Conservation (phyloP, 1,140 invertebrate genomes). For the Antheraea mylitta region DNA sequence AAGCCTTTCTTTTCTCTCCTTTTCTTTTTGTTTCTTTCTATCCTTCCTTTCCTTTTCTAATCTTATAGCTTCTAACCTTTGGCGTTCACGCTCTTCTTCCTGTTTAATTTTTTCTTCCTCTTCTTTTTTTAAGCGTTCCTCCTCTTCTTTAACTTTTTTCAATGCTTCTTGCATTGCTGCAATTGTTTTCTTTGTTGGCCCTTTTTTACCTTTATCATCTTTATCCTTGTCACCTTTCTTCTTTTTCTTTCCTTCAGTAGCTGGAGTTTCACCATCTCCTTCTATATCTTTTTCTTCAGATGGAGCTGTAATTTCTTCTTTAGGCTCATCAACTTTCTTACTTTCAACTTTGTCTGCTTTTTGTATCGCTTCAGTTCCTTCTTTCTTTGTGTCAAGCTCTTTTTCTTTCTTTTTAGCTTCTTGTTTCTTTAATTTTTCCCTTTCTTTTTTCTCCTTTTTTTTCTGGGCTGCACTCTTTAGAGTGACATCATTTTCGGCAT, state of each 20-base stretch:
- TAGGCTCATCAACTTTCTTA: slow-evolving; percentile 26
- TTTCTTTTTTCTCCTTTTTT: slow-evolving; percentile 92
- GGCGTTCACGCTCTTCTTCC: slow-evolving; percentile 87
- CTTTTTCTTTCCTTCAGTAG: slow-evolving; percentile 74
- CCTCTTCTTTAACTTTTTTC: slow-evolving; percentile 93
- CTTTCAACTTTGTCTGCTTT: slow-evolving; percentile 45
- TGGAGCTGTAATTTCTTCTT: slow-evolving; percentile 45
- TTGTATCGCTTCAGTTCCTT: slow-evolving; percentile 51
- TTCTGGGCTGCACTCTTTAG: slow-evolving; percentile 92
- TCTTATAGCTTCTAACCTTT: slow-evolving; percentile 86
- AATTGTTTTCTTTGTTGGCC: slow-evolving; percentile 88
- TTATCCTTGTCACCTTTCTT: slow-evolving; percentile 79
- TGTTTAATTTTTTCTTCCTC: slow-evolving; percentile 89
- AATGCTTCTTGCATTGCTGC: slow-evolving; percentile 94
- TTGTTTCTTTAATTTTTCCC: slow-evolving; percentile 87
- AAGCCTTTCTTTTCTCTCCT: slow-evolving; percentile 93
- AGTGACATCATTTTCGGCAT: slow-evolving; percentile 81
- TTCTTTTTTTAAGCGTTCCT: slow-evolving; percentile 87
- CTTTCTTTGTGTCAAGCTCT: slow-evolving; percentile 61
- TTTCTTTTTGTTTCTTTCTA: slow-evolving; percentile 96
- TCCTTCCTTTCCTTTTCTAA: slow-evolving; percentile 94
- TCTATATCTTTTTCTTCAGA: slow-evolving; percentile 66
- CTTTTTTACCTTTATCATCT: slow-evolving; percentile 79
- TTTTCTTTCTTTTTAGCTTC: slow-evolving; percentile 81
- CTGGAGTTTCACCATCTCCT: slow-evolving; percentile 45